A percentile compares a stretch with the other conserved stretches of the same genome.
Conservation (phyloP, 2,113 vertebrate species). For the Ophthalmolycus amberensis region DNA sequence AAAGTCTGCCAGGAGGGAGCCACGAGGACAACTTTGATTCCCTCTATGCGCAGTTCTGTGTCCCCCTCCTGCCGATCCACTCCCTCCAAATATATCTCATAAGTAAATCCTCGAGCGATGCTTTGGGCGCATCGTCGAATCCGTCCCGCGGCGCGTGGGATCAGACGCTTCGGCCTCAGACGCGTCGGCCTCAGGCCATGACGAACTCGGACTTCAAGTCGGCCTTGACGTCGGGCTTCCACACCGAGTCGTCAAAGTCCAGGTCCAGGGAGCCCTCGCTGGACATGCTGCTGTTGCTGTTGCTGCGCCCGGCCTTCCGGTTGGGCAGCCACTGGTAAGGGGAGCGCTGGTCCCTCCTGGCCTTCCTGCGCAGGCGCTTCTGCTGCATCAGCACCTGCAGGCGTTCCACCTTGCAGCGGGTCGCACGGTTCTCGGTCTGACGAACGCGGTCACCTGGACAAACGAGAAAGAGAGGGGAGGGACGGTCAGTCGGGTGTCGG, state of each 20-base stretch:
- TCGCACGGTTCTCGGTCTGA: constrained; percentile 97
- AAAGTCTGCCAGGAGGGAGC: constrained; percentile 58
- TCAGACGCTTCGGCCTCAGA: not conserved
- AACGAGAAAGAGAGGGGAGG: not conserved
- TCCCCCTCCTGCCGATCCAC: constrained; percentile 44
- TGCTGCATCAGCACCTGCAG: constrained; percentile 97
- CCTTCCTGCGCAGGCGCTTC: constrained; percentile 94
- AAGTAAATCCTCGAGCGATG: constrained; percentile 50
- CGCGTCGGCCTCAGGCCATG: constrained; percentile 86
- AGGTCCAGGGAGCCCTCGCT: constrained; percentile 92
- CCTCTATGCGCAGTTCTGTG: constrained; percentile 35
- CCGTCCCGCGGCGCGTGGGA: not conserved
- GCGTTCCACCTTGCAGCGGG: constrained; percentile 96
- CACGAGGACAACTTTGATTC: constrained; percentile 45
- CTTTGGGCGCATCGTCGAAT: constrained; percentile 43
- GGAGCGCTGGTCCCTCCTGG: constrained; percentile 89
- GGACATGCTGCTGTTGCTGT: constrained; percentile 90
- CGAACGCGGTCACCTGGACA: constrained; percentile 91
- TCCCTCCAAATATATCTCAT: constrained; percentile 42
- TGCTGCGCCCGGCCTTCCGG: constrained; percentile 92
- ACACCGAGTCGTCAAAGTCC: constrained; percentile 96
- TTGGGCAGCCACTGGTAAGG: constrained; percentile 96
- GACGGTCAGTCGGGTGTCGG: not conserved
- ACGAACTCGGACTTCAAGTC: constrained; percentile 97
- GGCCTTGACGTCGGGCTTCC: constrained; percentile 97